A percentile compares a stretch with the other conserved stretches of the same genome.
Conservation (phyloP, 2,888 invertebrate genomes). For the Artemia sp. region DNA sequence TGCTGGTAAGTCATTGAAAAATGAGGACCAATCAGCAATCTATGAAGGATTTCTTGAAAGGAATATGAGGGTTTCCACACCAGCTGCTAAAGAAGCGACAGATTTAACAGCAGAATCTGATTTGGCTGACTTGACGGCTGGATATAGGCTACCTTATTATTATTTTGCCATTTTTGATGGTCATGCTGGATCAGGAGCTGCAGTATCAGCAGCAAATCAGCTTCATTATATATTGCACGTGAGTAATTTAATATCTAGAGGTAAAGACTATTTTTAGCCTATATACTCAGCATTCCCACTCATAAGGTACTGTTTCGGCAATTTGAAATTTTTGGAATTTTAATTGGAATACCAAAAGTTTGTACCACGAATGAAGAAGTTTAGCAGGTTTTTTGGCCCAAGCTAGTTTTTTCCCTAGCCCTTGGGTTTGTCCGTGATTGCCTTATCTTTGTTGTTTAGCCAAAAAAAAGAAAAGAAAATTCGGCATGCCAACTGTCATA, state of each 20-base stretch:
- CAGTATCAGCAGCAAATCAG: slow-evolving; percentile 54
- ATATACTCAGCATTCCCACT: not conserved
- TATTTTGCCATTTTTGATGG: slow-evolving; percentile 72
- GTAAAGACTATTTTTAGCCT: not conserved
- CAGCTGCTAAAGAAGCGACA: slow-evolving; percentile 16
- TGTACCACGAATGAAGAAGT: no score
- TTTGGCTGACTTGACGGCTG: slow-evolving; percentile 29
- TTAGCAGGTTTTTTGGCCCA: no score
- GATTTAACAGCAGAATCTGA: slow-evolving; percentile 24
- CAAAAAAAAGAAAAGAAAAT: no score
- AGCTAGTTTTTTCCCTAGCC: no score
- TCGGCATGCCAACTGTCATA: no score
- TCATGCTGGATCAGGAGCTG: slow-evolving; percentile 63
- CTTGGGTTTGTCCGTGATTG: no score
- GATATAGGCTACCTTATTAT: slow-evolving; percentile 42
- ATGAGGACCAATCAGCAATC: slow-evolving; percentile 53
- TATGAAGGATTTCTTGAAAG: slow-evolving; percentile 28
- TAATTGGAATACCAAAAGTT: no score
- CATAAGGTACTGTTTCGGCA: no score
- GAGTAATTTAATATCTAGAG: slow-evolving; percentile 26
- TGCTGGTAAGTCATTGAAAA: slow-evolving; percentile 58
- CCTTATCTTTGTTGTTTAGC: no score
- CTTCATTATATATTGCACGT: slow-evolving; percentile 60
- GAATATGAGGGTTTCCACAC: slow-evolving; percentile 9
- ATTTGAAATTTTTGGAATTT: no score